Evolutionary conservation across 2,797 vertebrate genomes (phyloP), one percentile per base, ranked within the genome.

Genomic region (Alfaro cultratus): DNA sequence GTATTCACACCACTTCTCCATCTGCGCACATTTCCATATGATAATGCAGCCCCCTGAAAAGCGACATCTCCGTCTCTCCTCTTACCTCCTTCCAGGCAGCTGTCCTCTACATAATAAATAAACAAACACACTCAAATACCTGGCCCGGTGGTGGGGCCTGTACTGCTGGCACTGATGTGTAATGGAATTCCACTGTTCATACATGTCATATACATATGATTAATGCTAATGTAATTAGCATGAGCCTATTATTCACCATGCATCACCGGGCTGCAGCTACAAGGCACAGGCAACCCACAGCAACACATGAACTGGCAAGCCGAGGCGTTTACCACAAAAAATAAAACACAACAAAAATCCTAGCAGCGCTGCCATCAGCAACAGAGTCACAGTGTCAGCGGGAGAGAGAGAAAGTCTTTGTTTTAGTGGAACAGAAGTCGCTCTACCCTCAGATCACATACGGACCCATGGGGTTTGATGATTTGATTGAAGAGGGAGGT

Each of bases 141-240:
- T 39, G 4, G 11, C 81, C 81, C 73, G 47, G 26, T 80, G 89
- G 89, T 80, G 82, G 49, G 84, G 86, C 53, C 41, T 86, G 78
- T 47, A 62, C 64, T 74, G 71, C 16, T 39, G 80, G 74, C 82
- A 81, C 82, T 76, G 73, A 81, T 83, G 87, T 83, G 78, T 75
- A 77, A 80, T 82, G 45, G 51, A 82, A 79, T 82, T 87, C 81
- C 47, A 74, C 76, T 93, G 84, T 93, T 92, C 90, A 91, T 93
- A 88, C 90, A 92, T 93, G 93, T 93, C 87, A 90, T 90, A 94
- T 91, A 91, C 88, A 93, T 94, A 89, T 93, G 88, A 94, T 93
- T 92, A 93, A 87, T 86, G 85, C 82, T 91, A 93, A 94, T 92
- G 87, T 90, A 88, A 94, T 93, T 90, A 91, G 83, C 76, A 70